phyloP scores from a whole-genome alignment of 2,888 invertebrate species.

The Tenthredo amoena region DNA sequence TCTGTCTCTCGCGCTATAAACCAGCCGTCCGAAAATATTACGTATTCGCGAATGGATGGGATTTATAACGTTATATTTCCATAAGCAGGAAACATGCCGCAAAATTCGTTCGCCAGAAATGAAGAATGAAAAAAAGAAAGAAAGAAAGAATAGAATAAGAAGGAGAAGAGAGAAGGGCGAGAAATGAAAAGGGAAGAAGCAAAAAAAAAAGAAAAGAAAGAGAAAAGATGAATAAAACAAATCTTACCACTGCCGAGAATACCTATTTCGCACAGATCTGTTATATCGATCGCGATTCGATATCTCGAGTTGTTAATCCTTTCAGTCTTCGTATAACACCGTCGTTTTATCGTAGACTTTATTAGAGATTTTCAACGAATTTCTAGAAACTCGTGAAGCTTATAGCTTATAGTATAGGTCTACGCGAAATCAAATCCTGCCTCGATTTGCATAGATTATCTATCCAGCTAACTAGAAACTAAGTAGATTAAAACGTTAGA shows the following conservation, averaged over 20 bases:
- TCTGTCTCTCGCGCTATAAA: constrained; percentile 55
- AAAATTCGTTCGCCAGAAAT: constrained; percentile 60
- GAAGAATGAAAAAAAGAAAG: neutral
- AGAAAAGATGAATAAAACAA: neutral
- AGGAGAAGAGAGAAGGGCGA: neutral
- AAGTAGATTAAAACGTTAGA: constrained; percentile 62
- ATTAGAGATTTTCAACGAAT: neutral
- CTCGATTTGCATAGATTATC: constrained; percentile 53
- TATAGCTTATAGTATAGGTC: neutral
- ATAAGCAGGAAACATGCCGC: constrained; percentile 69
- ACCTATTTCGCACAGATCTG: neutral
- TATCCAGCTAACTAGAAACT: constrained; percentile 42
- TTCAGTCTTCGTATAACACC: too few relatives aligned
- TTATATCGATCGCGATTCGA: neutral
- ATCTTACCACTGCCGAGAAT: neutral
- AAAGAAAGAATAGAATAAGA: neutral
- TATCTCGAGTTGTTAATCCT: neutral
- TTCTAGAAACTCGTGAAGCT: neutral
- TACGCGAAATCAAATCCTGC: constrained; percentile 56
- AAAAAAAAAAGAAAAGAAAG: neutral
- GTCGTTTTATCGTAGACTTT: too few relatives aligned
- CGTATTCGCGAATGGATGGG: constrained; percentile 72
- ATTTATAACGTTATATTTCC: constrained; percentile 73
- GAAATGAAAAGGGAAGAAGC: too few relatives aligned
- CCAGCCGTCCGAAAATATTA: constrained; percentile 72